phyloP scores from a whole-genome alignment of 2,113 vertebrate genomes.

The Pseudolaguvia tuberculata region DNA sequence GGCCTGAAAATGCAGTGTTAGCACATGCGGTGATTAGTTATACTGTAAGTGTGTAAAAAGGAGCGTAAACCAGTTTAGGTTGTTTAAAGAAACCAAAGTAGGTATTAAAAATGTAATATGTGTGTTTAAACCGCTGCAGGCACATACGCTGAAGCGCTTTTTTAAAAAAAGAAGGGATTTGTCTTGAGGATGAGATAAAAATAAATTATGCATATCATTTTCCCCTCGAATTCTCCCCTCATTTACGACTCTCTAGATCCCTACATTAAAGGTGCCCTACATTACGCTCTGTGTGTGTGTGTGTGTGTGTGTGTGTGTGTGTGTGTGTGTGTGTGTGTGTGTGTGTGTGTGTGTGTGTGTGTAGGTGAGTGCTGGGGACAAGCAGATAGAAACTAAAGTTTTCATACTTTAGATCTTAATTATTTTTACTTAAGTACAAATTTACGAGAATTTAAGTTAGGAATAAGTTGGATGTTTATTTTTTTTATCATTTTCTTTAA shows the following conservation, averaged over 20 bases:
- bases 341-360: constrained; percentile 48
- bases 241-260: constrained; percentile 44
- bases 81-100: constrained; percentile 81
- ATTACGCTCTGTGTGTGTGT: constrained; percentile 39
- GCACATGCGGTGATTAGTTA: constrained; percentile 78
- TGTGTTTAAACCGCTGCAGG: constrained; percentile 74
- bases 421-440: neutral
- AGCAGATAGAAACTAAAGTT: neutral
- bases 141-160: constrained; percentile 71
- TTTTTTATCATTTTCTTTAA: neutral
- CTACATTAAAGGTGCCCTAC: constrained; percentile 24
- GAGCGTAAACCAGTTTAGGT: constrained; percentile 78
- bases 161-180: constrained; percentile 70
- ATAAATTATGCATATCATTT: constrained; percentile 81
- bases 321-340: too few relatives aligned
- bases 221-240: constrained; percentile 57
- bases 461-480: neutral
- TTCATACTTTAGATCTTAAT: neutral
- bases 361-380: neutral
- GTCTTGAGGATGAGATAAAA: constrained; percentile 77
- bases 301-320: constrained; percentile 48
- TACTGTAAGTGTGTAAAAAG: constrained; percentile 80
- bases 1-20: constrained; percentile 67
- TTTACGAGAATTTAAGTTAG: too few relatives aligned
- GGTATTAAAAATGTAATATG: constrained; percentile 82